phyloP scores from a whole-genome alignment of 1,140 invertebrate species.

The Mylabris phalerata region DNA sequence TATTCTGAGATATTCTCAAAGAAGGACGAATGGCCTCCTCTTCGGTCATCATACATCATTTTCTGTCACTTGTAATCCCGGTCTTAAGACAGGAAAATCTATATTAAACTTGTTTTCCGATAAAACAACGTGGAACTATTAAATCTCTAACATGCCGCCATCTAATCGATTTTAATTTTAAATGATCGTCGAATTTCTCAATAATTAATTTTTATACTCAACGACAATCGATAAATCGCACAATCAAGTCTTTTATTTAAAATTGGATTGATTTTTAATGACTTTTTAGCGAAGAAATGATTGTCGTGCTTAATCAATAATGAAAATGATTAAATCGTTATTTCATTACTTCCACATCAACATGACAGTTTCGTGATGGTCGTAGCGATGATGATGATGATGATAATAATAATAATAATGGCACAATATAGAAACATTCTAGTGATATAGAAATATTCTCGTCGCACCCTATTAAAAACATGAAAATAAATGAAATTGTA shows the following conservation, averaged over 20 bases:
- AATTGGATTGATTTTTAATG: too few species aligned
- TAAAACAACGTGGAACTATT: constrained; percentile 9
- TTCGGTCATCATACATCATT: constrained; percentile 18
- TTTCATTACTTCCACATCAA: constrained; percentile 6
- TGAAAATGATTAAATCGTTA: constrained; percentile 10
- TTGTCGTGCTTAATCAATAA: constrained; percentile 5
- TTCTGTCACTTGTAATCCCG: constrained; percentile 15
- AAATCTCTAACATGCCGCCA: constrained; percentile 11
- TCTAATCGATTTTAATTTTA: too few species aligned
- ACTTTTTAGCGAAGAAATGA: too few species aligned
- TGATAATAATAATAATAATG: too few species aligned
- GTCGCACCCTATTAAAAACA: too few species aligned
- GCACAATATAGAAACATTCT: too few species aligned
- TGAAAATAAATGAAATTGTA: not conserved
- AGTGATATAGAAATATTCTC: too few species aligned
- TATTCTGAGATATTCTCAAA: not conserved
- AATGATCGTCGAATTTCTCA: too few species aligned
- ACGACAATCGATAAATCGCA: too few species aligned
- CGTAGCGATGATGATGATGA: not conserved
- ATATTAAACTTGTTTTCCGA: constrained; percentile 18
- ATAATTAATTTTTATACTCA: too few species aligned
- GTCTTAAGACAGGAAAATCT: constrained; percentile 15
- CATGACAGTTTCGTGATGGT: not conserved
- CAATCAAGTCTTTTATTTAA: too few species aligned
- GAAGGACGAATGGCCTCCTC: constrained; percentile 9